These are phyloP conservation scores for Acipenser transmontanus DNA, from an alignment of 2,797 vertebrate species.

Conservation along the genomic window DNA sequence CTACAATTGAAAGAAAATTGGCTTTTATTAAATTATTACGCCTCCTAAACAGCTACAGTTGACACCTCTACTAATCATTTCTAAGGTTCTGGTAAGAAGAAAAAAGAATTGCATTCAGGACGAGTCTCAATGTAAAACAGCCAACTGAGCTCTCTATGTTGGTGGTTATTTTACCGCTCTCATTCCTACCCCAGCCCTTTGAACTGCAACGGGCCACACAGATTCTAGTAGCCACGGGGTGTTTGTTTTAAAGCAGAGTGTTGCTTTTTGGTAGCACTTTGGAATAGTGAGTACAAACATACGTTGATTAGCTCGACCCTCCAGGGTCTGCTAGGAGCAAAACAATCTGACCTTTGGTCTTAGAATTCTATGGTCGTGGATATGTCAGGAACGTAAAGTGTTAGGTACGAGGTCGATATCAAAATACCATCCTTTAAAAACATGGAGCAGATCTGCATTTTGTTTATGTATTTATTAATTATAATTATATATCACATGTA, in stretches of 20 bases:
- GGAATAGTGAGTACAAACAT: constrained; percentile 2
- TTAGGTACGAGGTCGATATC: neutral
- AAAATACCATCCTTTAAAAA: constrained; percentile 32
- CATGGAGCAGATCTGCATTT: constrained; percentile 13
- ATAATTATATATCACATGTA: constrained; percentile 6
- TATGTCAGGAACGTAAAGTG: constrained; percentile 28
- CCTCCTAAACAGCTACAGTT: neutral
- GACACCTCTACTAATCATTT: neutral
- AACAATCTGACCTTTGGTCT: constrained; percentile 49
- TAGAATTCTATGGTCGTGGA: constrained; percentile 32
- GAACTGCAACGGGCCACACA: neutral
- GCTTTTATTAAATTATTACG: too few relatives aligned
- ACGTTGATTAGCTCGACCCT: constrained; percentile 23
- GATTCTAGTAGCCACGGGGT: neutral
- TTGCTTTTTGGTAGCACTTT: neutral
- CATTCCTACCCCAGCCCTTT: neutral
- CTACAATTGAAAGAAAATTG: too few relatives aligned
- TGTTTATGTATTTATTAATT: constrained; percentile 9
- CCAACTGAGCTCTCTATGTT: too few relatives aligned
- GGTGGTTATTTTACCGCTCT: too few relatives aligned
- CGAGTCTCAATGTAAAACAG: too few relatives aligned
- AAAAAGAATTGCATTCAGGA: too few relatives aligned
- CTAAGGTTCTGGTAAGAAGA: too few relatives aligned
- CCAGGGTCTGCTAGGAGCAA: constrained; percentile 28
- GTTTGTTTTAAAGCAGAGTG: neutral